Conservation (phyloP, 2,797 vertebrate genomes). For the Diglossa cyanea region DNA sequence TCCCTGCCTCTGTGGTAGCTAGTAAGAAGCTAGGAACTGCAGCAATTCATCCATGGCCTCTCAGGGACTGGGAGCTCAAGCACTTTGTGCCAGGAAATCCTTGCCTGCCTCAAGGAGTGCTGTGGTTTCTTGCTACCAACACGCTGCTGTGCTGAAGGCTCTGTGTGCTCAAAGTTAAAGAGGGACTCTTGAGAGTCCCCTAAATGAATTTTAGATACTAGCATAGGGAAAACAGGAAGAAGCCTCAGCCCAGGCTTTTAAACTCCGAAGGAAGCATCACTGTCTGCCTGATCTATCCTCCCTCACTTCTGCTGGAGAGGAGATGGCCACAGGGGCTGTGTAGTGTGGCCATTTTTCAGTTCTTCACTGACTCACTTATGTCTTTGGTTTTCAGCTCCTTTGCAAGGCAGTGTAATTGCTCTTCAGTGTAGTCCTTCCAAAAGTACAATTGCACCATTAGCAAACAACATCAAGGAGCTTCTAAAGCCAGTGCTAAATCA, state of each 20-base stretch:
- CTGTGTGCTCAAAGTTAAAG: not conserved
- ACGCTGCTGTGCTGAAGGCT: accelerated
- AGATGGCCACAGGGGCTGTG: not conserved
- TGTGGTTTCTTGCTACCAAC: not conserved
- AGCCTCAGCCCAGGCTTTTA: not conserved
- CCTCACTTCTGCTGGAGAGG: not conserved
- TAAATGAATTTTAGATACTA: not conserved
- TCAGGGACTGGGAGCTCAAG: not conserved
- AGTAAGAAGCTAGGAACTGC: not conserved
- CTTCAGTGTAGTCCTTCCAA: not conserved
- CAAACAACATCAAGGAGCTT: not conserved
- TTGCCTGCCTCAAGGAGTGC: not conserved
- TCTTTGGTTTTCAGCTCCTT: not conserved
- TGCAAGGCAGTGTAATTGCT: not conserved
- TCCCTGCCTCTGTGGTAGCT: not conserved
- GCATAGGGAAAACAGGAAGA: not conserved
- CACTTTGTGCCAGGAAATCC: not conserved
- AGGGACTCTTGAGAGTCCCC: not conserved
- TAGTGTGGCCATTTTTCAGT: not conserved
- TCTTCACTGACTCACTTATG: not conserved
- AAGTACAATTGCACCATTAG: slow-evolving; percentile 6
- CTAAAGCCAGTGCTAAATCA: not conserved
- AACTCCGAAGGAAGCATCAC: not conserved
- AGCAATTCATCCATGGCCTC: not conserved
- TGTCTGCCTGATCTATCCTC: not conserved